A percentile compares a stretch with the other conserved stretches of the same genome.
These are phyloP conservation scores for Riparia riparia DNA, from an alignment of 2,113 vertebrate species.

Conservation along the genomic window DNA sequence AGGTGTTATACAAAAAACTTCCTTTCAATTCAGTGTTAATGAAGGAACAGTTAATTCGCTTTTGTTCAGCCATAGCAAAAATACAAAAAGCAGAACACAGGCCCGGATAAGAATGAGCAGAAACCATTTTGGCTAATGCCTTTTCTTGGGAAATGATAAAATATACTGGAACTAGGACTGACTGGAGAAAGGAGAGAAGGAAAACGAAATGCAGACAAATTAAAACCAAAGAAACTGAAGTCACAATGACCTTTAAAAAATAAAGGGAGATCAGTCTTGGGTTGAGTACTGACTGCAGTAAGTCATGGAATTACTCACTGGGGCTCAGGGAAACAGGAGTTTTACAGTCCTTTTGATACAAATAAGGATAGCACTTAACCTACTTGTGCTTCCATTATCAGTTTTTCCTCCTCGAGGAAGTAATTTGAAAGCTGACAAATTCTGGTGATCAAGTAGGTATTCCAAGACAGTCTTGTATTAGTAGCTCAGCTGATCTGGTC, in stretches of 20 bases:
- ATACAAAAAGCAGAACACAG: neutral
- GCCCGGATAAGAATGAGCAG: rapidly evolving
- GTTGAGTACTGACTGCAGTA: neutral
- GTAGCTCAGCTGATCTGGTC: neutral
- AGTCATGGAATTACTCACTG: neutral
- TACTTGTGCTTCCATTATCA: neutral
- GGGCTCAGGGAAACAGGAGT: neutral
- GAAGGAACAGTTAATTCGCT: neutral
- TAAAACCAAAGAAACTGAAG: neutral
- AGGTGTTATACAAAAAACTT: neutral
- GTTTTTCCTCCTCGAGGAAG: neutral
- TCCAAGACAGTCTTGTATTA: neutral
- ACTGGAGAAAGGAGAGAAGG: neutral
- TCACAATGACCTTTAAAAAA: neutral
- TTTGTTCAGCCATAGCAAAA: neutral
- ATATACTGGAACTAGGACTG: neutral
- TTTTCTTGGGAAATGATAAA: neutral
- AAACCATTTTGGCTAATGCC: neutral
- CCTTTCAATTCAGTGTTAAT: neutral
- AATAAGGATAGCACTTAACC: neutral
- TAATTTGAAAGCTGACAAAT: neutral
- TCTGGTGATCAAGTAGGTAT: neutral
- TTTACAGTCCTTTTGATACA: neutral
- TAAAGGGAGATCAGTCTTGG: neutral
- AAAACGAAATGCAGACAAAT: neutral